phyloP scores from a whole-genome alignment of 2,888 invertebrate species.

The Tiliacea citrago region DNA sequence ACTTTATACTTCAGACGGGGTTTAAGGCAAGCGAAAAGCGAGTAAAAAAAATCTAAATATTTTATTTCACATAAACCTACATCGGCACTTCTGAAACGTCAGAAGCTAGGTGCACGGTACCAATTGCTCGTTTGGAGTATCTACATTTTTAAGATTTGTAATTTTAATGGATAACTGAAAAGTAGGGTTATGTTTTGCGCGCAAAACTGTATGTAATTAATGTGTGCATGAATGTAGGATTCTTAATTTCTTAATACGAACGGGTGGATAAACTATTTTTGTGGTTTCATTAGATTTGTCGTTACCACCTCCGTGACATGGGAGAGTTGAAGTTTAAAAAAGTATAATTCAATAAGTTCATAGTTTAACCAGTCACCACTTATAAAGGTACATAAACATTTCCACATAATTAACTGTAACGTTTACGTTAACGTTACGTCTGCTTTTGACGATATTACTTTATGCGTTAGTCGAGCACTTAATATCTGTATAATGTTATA shows the following conservation, averaged over 20 bases:
- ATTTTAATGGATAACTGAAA: not conserved
- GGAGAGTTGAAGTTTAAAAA: not conserved
- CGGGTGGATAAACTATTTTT: not conserved
- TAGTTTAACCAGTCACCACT: not conserved
- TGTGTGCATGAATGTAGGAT: not conserved
- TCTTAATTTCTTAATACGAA: no score
- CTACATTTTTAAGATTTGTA: no score
- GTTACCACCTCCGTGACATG: not conserved
- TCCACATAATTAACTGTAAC: slow-evolving; percentile 57
- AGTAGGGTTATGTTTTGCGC: not conserved
- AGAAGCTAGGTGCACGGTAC: no score
- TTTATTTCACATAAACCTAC: no score
- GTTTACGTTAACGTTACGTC: slow-evolving; percentile 37
- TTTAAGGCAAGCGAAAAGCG: no score
- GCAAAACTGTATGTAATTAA: not conserved
- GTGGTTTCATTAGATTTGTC: not conserved
- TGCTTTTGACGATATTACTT: slow-evolving; percentile 43
- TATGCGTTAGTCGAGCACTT: slow-evolving; percentile 44
- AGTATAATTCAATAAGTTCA: not conserved
- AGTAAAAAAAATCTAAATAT: no score
- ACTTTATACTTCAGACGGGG: no score
- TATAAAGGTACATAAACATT: slow-evolving; percentile 36
- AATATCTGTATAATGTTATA: slow-evolving; percentile 36
- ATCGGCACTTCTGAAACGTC: no score
- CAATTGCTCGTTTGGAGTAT: no score